These are phyloP conservation scores for Campylomormyrus numenius DNA, from an alignment of 2,113 vertebrate species.

Conservation along the genomic window DNA sequence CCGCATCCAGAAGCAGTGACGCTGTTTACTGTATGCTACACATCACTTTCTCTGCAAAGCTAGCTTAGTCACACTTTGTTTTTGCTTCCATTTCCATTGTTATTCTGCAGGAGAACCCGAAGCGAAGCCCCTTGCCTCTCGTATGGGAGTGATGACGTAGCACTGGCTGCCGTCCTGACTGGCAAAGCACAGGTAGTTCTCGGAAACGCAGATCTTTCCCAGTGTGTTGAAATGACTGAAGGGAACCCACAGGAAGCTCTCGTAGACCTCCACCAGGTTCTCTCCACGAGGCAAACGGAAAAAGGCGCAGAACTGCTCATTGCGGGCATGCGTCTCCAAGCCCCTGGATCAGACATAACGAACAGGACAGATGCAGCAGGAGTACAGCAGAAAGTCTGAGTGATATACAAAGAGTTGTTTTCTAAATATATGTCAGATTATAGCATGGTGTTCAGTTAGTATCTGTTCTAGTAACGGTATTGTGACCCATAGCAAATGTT, in stretches of 20 bases:
- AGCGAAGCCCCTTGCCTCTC: constrained; percentile 68
- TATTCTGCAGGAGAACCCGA: background rate
- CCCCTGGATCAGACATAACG: constrained; percentile 60
- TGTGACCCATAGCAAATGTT: background rate
- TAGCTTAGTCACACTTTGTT: background rate
- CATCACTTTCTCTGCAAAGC: background rate
- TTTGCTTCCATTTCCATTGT: background rate
- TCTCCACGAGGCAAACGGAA: constrained; percentile 87
- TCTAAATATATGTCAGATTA: background rate
- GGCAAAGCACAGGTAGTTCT: constrained; percentile 89
- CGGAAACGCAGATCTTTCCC: constrained; percentile 90
- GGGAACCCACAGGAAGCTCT: constrained; percentile 90
- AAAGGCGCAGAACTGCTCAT: constrained; percentile 80
- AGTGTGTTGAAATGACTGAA: constrained; percentile 79
- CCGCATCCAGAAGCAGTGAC: background rate
- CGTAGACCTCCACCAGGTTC: constrained; percentile 80
- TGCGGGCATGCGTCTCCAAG: constrained; percentile 81
- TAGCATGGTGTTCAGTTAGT: background rate
- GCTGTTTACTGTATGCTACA: background rate
- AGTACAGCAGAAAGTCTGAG: background rate
- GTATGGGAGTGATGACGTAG: constrained; percentile 79
- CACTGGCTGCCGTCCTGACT: constrained; percentile 88
- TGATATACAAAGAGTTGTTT: background rate
- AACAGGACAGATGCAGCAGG: background rate
- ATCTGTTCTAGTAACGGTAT: background rate